Conservation (phyloP, 2,797 vertebrate genomes). For the Sphenodon punctatus region DNA sequence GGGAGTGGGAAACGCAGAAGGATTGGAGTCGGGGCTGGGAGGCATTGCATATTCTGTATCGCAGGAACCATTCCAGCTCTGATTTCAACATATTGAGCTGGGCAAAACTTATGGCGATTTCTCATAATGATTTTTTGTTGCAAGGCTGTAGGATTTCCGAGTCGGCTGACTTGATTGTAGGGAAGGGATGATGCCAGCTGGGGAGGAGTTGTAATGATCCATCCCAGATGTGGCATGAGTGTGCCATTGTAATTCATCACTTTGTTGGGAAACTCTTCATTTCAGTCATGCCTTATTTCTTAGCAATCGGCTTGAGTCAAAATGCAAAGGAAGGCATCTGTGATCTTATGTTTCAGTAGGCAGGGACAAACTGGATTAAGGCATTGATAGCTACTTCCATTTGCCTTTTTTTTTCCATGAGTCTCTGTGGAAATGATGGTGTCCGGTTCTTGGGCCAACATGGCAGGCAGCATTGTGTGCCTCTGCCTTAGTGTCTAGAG, state of each 20-base stretch:
- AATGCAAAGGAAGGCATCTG: not conserved
- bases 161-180: conserved; percentile 32
- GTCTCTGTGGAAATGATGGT: not conserved
- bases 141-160: conserved; percentile 29
- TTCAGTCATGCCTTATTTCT: not conserved
- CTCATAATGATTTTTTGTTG: not conserved
- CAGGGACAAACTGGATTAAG: not conserved
- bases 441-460: not conserved
- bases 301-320: not conserved
- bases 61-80: too few species aligned
- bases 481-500: not conserved
- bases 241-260: not conserved
- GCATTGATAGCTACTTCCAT: not conserved
- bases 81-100: conserved; percentile 20
- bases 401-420: not conserved
- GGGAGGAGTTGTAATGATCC: conserved; percentile 2
- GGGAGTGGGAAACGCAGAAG: too few species aligned
- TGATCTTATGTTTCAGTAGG: not conserved
- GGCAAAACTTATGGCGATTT: not conserved
- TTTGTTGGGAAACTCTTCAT: not conserved
- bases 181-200: not conserved
- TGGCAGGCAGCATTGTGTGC: not conserved
- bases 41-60: too few species aligned
- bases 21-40: too few species aligned
- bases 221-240: not conserved